phyloP scores from a whole-genome alignment of 2,797 vertebrate species.

The Nothura maculosa region DNA sequence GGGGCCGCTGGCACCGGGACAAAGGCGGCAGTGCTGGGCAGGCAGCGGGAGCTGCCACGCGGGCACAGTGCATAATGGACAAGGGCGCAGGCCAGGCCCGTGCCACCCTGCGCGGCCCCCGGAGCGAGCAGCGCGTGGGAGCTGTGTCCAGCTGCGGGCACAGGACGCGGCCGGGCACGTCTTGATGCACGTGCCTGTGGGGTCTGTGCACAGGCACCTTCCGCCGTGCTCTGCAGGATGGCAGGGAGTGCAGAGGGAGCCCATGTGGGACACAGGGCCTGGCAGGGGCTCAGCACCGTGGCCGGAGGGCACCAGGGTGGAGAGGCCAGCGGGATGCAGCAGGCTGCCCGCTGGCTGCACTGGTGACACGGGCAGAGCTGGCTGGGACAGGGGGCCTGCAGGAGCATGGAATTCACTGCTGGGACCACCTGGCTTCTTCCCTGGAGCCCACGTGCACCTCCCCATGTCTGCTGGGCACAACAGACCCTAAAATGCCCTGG shows the following conservation, averaged over 20 bases:
- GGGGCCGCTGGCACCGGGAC: constrained; percentile 47
- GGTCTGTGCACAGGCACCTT: not conserved
- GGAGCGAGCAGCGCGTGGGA: not conserved
- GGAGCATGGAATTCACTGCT: not conserved
- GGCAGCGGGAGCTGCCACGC: not conserved
- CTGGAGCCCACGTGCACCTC: not conserved
- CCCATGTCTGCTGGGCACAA: accelerated
- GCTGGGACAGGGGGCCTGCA: not conserved
- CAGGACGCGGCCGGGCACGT: not conserved
- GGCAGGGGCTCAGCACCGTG: not conserved
- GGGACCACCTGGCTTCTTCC: not conserved
- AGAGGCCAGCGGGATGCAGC: not conserved
- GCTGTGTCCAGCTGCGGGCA: not conserved
- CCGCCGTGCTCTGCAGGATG: too few relatives aligned
- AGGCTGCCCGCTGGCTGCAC: too few relatives aligned
- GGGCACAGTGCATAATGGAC: constrained; percentile 36
- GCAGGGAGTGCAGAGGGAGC: not conserved
- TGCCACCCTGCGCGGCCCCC: not conserved
- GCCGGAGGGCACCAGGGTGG: too few relatives aligned
- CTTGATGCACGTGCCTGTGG: accelerated
- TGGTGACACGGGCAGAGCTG: not conserved
- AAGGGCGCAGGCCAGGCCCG: constrained; percentile 34
- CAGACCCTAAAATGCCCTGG: not conserved
- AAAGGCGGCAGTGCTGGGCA: constrained; percentile 5
- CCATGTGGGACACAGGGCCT: too few relatives aligned